These are phyloP conservation scores for Rotaria socialis DNA, from an alignment of 2,888 invertebrate species.

Conservation along the genomic window DNA sequence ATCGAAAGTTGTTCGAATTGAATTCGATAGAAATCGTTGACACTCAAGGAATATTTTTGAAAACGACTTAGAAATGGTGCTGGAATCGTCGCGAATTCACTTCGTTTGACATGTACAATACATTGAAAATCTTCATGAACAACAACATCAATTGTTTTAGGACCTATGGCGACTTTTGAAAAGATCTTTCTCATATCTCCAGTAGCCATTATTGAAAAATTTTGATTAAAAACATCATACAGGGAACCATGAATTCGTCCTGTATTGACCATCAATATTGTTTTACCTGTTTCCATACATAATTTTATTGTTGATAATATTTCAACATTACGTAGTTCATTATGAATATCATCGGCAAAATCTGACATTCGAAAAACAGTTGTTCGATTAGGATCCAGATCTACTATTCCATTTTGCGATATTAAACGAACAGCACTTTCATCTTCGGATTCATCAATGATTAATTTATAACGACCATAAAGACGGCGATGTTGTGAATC, in stretches of 20 bases:
- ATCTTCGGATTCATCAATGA: slow-evolving; percentile 33
- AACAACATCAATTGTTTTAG: background rate
- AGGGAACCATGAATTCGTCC: slow-evolving; percentile 21
- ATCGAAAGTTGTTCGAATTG: background rate
- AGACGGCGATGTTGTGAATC: slow-evolving; percentile 2
- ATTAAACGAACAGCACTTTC: slow-evolving; percentile 32
- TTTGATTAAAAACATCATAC: slow-evolving; percentile 33
- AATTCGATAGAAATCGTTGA: slow-evolving; percentile 8
- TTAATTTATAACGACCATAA: slow-evolving; percentile 25
- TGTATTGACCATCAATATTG: slow-evolving; percentile 14
- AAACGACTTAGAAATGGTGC: slow-evolving; percentile 32
- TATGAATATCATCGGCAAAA: slow-evolving; percentile 30
- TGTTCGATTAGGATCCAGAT: background rate
- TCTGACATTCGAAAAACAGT: slow-evolving; percentile 36
- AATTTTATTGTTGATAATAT: slow-evolving; percentile 34
- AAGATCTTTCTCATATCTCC: slow-evolving; percentile 33
- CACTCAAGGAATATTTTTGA: slow-evolving; percentile 22
- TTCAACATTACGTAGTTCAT: slow-evolving; percentile 17
- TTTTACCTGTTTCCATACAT: slow-evolving; percentile 30
- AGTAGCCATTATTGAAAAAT: slow-evolving; percentile 14
- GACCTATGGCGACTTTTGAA: slow-evolving; percentile 9
- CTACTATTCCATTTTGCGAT: background rate
- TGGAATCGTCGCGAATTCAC: background rate
- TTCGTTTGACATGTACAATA: slow-evolving; percentile 32
- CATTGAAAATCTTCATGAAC: slow-evolving; percentile 37